Base-by-base conservation (phyloP, 2,888 invertebrate species). In the Xanthia togata region DNA sequence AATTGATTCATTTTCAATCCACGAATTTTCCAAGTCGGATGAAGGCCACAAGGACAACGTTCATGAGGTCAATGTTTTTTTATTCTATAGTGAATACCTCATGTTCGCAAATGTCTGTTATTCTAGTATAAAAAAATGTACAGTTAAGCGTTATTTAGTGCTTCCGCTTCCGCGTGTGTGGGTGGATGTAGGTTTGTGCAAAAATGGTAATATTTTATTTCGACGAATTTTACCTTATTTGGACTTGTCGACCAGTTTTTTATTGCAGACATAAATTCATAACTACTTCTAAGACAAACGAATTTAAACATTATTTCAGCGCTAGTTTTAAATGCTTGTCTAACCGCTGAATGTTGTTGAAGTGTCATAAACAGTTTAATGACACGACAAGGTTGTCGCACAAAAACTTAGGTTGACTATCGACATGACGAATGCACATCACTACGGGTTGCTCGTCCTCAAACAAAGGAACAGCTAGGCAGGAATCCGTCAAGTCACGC, bases 401-500 rank as follows among this genome's bases (percentile, higher is more conserved):
- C 60, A 87, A 86, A 84, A 84, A 81, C 65, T 76, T 68, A 81
- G 59, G 65, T 67, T 77, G 80, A 72, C 72, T 76, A 86, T 90
- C 90, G 90, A 91, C 76, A 82, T 81, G 73, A 80, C 71, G 76
- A 78, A 72, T 73, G 83, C 76, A 84, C 91, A 91, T 89, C 91
- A 91, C 91, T 92, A 91, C 82, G 70, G 79, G 85, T 88, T 82
- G 86, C 87, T 90, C 91, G 90, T 93, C 92, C 91, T 91, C 91
- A 91, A 93, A 95, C 93, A 95, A 95, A 94, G 94, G 90, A 92
- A 90, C 88, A 90, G 87, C 91, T 90, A 90, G 91, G 86, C 85
- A 93, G 93, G 94, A 96, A 95, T 95, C 92, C 93, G 96, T 94
- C 95, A 91, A 95, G 96, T 96, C 96, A 96, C 93, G 94, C 91